Percentiles rank a stretch among this genome's conserved stretches.
Conservation (phyloP, 2,888 invertebrate genomes). For the Hypsopygia costalis region DNA sequence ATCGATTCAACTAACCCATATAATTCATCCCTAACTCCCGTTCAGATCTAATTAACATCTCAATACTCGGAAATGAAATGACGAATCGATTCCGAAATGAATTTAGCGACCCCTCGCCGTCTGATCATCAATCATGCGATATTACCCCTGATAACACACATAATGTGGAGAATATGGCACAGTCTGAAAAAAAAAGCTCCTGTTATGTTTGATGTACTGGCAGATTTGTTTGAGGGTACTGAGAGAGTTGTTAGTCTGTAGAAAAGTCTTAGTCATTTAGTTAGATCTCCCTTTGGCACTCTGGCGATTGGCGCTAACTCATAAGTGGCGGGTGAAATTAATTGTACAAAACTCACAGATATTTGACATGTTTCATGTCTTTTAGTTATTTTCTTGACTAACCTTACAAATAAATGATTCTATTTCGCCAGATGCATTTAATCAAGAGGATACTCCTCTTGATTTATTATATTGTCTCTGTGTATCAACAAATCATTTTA, state of each 20-base stretch:
- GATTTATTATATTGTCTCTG: too few relatives aligned
- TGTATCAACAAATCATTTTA: too few relatives aligned
- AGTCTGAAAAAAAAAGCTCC: background rate
- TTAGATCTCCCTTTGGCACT: background rate
- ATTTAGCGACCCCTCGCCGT: slow-evolving; percentile 43
- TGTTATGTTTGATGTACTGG: background rate
- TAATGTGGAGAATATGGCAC: slow-evolving; percentile 4
- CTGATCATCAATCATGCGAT: slow-evolving; percentile 48
- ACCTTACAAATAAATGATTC: too few relatives aligned
- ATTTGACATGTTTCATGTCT: background rate
- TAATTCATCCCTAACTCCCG: slow-evolving; percentile 12
- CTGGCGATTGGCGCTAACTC: background rate
- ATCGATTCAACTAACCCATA: background rate
- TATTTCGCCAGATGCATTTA: too few relatives aligned
- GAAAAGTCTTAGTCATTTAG: background rate
- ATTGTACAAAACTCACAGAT: background rate
- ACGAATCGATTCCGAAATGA: slow-evolving; percentile 55
- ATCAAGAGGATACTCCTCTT: too few relatives aligned
- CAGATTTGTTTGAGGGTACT: background rate
- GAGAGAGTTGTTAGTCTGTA: background rate
- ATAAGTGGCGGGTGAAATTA: slow-evolving; percentile 1
- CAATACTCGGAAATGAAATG: slow-evolving; percentile 45
- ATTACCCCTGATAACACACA: slow-evolving; percentile 23
- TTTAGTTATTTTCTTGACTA: too few relatives aligned
- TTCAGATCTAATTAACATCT: slow-evolving; percentile 38